phyloP scores from a whole-genome alignment of 2,797 vertebrate genomes.

The Sus cebifrons region DNA sequence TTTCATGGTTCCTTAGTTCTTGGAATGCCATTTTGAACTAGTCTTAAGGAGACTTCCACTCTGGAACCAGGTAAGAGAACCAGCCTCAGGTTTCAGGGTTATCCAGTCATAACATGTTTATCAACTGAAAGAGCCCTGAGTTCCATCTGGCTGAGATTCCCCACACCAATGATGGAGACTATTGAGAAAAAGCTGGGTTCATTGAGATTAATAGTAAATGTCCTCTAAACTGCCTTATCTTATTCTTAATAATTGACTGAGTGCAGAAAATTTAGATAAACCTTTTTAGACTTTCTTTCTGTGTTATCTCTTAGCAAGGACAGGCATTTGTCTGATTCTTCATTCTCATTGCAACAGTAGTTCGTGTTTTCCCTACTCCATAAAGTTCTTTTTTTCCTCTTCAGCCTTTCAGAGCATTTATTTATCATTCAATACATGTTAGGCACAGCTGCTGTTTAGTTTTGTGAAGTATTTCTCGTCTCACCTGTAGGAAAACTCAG shows the following conservation, averaged over 20 bases:
- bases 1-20: background rate
- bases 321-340: background rate
- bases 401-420: background rate
- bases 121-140: background rate
- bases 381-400: background rate
- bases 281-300: background rate
- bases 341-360: background rate
- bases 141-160: background rate
- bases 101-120: background rate
- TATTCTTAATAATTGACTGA: background rate
- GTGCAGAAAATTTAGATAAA: background rate
- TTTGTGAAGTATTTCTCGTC: slow-evolving; percentile 22
- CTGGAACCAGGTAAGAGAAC: background rate
- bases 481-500: background rate
- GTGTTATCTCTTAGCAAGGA: background rate
- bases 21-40: background rate
- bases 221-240: background rate
- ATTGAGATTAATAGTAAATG: background rate
- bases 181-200: background rate
- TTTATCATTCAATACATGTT: background rate
- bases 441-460: background rate
- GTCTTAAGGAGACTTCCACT: background rate
- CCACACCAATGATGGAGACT: background rate
- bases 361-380: background rate
- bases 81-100: background rate